Conservation (phyloP, 2,797 vertebrate genomes). For the Avahi laniger region DNA sequence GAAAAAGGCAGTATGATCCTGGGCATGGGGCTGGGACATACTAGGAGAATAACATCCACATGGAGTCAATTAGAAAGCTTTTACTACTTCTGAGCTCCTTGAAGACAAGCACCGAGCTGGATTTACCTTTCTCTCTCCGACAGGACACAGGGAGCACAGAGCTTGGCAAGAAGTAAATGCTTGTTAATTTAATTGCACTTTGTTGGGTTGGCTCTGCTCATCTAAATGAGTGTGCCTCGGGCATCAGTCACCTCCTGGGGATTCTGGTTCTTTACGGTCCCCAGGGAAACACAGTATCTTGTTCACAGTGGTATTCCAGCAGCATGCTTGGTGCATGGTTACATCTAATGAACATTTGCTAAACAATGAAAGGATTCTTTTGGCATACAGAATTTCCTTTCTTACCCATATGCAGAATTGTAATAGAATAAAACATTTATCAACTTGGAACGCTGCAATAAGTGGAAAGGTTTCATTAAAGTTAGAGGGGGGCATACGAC, state of each 20-base stretch:
- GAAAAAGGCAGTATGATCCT: background rate
- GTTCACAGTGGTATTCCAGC: background rate
- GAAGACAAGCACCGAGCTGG: background rate
- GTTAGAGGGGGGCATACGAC: background rate
- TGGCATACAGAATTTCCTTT: background rate
- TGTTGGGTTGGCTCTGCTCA: background rate
- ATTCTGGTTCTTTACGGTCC: background rate
- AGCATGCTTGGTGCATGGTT: background rate
- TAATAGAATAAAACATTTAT: background rate
- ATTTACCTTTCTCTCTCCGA: background rate
- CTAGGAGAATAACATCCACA: background rate
- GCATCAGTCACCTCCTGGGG: background rate
- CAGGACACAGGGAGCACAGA: background rate
- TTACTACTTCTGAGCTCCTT: background rate
- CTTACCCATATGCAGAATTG: background rate
- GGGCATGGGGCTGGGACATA: background rate
- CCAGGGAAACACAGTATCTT: background rate
- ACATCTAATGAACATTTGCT: background rate
- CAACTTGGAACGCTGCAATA: background rate
- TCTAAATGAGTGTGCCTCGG: background rate
- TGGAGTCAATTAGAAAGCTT: background rate
- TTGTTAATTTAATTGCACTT: slow-evolving; percentile 49
- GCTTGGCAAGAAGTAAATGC: background rate
- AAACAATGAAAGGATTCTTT: background rate
- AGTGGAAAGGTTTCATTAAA: background rate